Evolutionary conservation across 2,113 vertebrate genomes (phyloP).

Genomic region (Hippocampus mohnikei): DNA sequence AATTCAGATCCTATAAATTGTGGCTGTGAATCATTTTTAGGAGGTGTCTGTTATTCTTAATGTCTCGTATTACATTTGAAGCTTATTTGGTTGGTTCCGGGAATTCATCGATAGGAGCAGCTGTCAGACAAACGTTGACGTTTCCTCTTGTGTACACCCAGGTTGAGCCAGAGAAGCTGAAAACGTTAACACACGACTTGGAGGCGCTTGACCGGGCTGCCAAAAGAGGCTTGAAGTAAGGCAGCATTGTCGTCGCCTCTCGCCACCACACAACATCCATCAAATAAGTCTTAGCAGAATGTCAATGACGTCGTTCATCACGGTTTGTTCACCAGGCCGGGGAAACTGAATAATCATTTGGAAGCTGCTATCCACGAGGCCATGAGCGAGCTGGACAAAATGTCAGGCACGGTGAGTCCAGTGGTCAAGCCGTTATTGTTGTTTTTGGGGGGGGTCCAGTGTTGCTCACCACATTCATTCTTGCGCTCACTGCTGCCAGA

Average conservation of each 20-base stretch:
- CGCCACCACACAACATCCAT: too few species aligned
- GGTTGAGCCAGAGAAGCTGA: conserved; percentile 95
- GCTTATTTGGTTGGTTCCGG: too few species aligned
- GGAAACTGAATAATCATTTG: conserved; percentile 97
- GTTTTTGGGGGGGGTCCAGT: not conserved
- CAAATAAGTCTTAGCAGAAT: not conserved
- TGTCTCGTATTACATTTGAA: too few species aligned
- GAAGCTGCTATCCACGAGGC: conserved; percentile 99
- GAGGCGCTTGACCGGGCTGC: conserved; percentile 88
- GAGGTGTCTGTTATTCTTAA: too few species aligned
- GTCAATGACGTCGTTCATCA: conserved; percentile 1
- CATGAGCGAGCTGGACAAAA: conserved; percentile 97
- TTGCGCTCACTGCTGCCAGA: conserved; percentile 67
- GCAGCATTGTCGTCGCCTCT: conserved; percentile 32
- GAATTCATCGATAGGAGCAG: too few species aligned
- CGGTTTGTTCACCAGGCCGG: conserved; percentile 74
- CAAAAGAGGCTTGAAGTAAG: conserved; percentile 91
- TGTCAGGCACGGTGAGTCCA: conserved; percentile 92
- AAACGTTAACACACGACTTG: conserved; percentile 95
- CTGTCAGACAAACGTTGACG: not conserved
- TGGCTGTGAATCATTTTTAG: too few species aligned
- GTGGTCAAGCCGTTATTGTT: not conserved
- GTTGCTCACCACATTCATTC: not conserved
- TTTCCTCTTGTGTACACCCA: conserved; percentile 67
- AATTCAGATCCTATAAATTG: too few species aligned